Conservation (phyloP, 2,888 invertebrate species). For the Dolichopus griseipennis region DNA sequence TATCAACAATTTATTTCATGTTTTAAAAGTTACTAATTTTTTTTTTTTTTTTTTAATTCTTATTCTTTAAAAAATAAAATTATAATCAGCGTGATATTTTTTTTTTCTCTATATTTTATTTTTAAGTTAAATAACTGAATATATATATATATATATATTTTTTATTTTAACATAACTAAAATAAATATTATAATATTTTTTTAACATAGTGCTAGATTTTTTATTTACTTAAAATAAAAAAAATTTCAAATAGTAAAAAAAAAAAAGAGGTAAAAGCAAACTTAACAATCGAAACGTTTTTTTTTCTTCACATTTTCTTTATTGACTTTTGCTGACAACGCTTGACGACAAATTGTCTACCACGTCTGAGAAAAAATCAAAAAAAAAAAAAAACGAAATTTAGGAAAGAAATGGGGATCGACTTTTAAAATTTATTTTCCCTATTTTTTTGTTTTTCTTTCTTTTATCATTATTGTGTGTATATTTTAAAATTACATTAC, state of each 20-base stretch:
- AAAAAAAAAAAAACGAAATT: background rate
- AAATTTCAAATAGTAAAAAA: background rate
- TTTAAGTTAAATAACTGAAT: no score
- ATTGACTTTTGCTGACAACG: background rate
- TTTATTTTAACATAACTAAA: background rate
- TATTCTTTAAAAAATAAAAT: background rate
- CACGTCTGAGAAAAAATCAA: background rate
- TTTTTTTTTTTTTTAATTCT: background rate
- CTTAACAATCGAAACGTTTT: background rate
- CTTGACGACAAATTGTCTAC: constrained; percentile 3
- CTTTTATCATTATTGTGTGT: background rate
- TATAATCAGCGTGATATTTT: no score
- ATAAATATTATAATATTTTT: background rate
- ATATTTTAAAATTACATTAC: no score
- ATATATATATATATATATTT: background rate
- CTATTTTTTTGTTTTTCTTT: background rate
- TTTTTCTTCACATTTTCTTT: background rate
- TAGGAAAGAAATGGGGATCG: background rate
- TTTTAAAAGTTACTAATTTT: background rate
- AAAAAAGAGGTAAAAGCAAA: background rate
- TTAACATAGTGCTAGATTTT: background rate
- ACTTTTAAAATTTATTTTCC: background rate
- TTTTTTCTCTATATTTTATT: no score
- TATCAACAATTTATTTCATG: no score
- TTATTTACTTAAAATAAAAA: background rate